Evolutionary conservation across 2,888 invertebrate genomes (phyloP).

Genomic region (Lochmaea capreae): DNA sequence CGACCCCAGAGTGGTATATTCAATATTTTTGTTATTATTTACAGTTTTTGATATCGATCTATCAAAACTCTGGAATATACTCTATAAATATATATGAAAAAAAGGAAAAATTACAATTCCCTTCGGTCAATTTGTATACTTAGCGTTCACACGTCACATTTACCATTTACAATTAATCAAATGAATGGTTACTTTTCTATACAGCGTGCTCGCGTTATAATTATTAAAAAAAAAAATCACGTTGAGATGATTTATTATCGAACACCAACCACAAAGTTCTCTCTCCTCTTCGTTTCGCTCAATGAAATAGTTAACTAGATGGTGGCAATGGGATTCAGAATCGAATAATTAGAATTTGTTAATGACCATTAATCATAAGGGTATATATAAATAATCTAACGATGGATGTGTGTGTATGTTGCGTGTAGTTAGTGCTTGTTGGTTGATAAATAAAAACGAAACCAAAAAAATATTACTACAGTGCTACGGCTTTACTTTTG

Average conservation of each 20-base stretch:
- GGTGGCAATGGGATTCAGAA: conserved; percentile 39
- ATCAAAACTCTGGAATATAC: too few relatives aligned
- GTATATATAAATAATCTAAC: conserved; percentile 29
- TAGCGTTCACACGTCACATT: conserved; percentile 38
- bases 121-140: conserved; percentile 16
- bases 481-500: neutral
- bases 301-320: conserved; percentile 37
- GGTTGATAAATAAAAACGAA: neutral
- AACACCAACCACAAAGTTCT: conserved; percentile 23
- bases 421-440: conserved; percentile 21
- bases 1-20: too few relatives aligned
- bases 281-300: neutral
- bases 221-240: conserved; percentile 31
- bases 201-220: conserved; percentile 38
- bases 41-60: too few relatives aligned
- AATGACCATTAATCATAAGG: conserved; percentile 38
- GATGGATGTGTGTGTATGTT: conserved; percentile 17
- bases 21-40: too few relatives aligned
- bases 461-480: conserved; percentile 2
- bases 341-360: conserved; percentile 41
- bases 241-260: conserved; percentile 27
- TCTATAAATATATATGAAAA: neutral
- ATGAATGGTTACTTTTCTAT: conserved; percentile 38
- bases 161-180: conserved; percentile 37
- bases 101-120: conserved; percentile 1